These are phyloP conservation scores for Canis aureus DNA, from an alignment of 2,113 vertebrate genomes.

Conservation along the genomic window DNA sequence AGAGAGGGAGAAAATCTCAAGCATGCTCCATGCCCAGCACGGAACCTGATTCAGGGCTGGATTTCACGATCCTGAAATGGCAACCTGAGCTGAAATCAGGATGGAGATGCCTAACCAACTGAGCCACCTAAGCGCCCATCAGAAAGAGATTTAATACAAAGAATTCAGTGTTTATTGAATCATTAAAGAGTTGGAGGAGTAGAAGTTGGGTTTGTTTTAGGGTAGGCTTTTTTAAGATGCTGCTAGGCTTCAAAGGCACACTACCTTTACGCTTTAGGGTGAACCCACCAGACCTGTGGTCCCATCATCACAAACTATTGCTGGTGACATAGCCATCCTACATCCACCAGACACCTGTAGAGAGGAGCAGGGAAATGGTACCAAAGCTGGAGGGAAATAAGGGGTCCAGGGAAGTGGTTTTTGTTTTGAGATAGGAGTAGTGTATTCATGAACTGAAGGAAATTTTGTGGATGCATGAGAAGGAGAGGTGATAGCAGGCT, in stretches of 20 bases:
- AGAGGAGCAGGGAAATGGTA: neutral
- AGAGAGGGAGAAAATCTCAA: neutral
- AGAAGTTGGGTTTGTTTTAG: neutral
- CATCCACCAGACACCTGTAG: neutral
- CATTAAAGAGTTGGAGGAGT: neutral
- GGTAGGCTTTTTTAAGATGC: neutral
- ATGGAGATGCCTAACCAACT: neutral
- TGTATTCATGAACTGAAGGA: neutral
- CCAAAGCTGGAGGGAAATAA: neutral
- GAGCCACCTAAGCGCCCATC: neutral
- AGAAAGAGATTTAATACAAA: neutral
- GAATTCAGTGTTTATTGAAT: neutral
- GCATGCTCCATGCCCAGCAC: neutral
- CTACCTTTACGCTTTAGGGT: neutral
- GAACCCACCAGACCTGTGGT: neutral
- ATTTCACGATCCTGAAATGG: neutral
- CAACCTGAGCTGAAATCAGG: neutral
- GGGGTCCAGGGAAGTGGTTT: neutral
- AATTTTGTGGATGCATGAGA: neutral
- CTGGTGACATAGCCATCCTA: neutral
- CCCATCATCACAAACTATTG: neutral
- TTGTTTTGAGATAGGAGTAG: constrained; percentile 34
- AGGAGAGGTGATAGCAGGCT: neutral
- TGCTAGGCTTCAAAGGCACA: neutral
- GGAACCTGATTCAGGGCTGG: neutral